Percentiles rank a stretch among this genome's conserved stretches.
These are phyloP conservation scores for Tachuris rubrigastra DNA, from an alignment of 2,113 vertebrate genomes.

Conservation along the genomic window DNA sequence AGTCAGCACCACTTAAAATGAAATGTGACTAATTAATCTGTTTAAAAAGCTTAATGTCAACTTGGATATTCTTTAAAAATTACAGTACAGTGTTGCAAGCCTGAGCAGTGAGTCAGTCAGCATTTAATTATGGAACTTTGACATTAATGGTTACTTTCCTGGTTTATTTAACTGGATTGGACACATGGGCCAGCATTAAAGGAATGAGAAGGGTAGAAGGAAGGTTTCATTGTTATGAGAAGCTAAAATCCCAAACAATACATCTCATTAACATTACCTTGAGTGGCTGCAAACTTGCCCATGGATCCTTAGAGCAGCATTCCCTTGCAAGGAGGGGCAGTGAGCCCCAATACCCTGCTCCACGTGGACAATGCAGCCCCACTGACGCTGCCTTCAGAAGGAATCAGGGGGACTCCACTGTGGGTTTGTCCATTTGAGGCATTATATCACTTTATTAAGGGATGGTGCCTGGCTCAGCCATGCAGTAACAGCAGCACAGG, in stretches of 20 bases:
- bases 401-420: not conserved
- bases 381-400: not conserved
- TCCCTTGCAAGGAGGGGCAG: not conserved
- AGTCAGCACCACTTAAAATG: constrained; percentile 66
- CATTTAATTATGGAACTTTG: constrained; percentile 58
- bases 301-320: not conserved
- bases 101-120: not conserved
- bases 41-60: constrained; percentile 68
- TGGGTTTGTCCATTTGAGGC: not conserved
- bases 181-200: constrained; percentile 30
- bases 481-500: not conserved
- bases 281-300: not conserved
- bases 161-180: constrained; percentile 48
- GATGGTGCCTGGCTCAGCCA: not conserved
- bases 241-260: not conserved
- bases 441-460: not conserved
- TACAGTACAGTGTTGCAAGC: constrained; percentile 23
- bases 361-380: accelerated
- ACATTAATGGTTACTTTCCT: constrained; percentile 40
- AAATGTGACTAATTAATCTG: constrained; percentile 76
- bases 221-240: not conserved
- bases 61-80: constrained; percentile 72
- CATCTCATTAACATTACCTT: not conserved
- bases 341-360: not conserved
- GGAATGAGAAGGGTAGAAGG: not conserved